Evolutionary conservation across 2,797 vertebrate genomes (phyloP).

Genomic region (Diglossa cyanea): DNA sequence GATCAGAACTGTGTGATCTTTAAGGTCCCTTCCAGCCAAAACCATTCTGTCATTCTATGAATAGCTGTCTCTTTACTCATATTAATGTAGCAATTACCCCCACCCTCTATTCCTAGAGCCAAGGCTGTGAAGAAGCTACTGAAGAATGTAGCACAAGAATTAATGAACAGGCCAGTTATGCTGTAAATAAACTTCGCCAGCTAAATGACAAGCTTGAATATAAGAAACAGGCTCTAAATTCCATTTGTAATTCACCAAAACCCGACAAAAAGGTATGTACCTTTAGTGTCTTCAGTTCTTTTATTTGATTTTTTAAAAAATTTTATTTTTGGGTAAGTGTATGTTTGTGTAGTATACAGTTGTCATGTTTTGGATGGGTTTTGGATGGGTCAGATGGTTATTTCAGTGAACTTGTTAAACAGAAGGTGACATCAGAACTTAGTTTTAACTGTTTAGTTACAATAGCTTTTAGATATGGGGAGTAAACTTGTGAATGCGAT

Average conservation of each 20-base stretch:
- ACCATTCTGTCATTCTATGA: neutral
- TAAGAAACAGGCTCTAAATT: constrained; percentile 92
- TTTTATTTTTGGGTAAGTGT: neutral
- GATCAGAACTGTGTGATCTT: neutral
- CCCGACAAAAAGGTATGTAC: constrained; percentile 92
- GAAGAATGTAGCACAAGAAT: constrained; percentile 88
- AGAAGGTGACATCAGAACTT: neutral
- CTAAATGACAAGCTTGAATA: constrained; percentile 95
- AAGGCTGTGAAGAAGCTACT: constrained; percentile 80
- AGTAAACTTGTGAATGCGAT: no score
- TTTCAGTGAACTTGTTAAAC: neutral
- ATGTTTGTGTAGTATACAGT: neutral
- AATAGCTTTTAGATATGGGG: no score
- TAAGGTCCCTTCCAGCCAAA: neutral
- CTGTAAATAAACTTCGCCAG: constrained; percentile 89
- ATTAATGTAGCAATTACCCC: neutral
- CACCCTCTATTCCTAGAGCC: constrained; percentile 72
- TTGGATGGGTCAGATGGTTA: neutral
- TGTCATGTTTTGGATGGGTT: neutral
- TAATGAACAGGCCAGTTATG: constrained; percentile 92
- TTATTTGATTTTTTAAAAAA: no score
- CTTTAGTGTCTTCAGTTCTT: neutral
- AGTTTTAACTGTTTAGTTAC: neutral
- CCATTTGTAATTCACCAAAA: constrained; percentile 94
- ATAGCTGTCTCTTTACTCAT: neutral